Conservation (phyloP, 2,888 invertebrate genomes). For the Balanococcus diminutus region DNA sequence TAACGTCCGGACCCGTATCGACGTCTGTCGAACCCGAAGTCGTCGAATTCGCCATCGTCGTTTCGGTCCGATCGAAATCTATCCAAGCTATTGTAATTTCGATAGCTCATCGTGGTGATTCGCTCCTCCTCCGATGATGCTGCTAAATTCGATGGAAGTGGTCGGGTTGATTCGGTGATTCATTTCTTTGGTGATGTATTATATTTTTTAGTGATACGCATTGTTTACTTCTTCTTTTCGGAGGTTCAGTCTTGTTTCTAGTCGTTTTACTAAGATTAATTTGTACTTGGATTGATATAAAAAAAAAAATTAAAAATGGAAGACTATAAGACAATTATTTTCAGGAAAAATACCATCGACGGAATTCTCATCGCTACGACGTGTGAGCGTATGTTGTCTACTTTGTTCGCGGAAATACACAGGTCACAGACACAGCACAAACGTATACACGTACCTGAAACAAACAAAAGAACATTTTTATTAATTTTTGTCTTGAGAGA, state of each 20-base stretch:
- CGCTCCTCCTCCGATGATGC: not conserved
- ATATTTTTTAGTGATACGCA: not conserved
- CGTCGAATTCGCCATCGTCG: constrained; percentile 45
- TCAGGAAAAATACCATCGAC: constrained; percentile 19
- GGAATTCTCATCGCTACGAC: constrained; percentile 33
- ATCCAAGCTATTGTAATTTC: constrained; percentile 52
- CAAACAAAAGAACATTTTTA: constrained; percentile 4
- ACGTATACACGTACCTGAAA: constrained; percentile 26
- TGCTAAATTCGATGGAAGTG: not conserved
- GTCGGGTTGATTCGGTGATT: not conserved
- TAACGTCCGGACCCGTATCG: constrained; percentile 49
- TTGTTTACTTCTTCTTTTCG: not conserved
- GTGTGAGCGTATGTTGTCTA: not conserved
- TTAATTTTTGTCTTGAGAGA: constrained; percentile 12
- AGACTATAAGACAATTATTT: constrained; percentile 3
- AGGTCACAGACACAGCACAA: not conserved
- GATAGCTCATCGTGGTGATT: constrained; percentile 36
- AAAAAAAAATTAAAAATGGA: not conserved
- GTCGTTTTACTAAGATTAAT: not conserved
- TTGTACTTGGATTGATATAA: not conserved
- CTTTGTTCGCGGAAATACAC: not conserved
- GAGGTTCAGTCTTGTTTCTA: not conserved
- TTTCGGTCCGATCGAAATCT: constrained; percentile 44
- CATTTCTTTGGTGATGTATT: not conserved
- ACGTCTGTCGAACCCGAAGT: constrained; percentile 49